Base-by-base conservation (phyloP, 1,140 invertebrate genomes). In the Ridgeia piscesae region DNA sequence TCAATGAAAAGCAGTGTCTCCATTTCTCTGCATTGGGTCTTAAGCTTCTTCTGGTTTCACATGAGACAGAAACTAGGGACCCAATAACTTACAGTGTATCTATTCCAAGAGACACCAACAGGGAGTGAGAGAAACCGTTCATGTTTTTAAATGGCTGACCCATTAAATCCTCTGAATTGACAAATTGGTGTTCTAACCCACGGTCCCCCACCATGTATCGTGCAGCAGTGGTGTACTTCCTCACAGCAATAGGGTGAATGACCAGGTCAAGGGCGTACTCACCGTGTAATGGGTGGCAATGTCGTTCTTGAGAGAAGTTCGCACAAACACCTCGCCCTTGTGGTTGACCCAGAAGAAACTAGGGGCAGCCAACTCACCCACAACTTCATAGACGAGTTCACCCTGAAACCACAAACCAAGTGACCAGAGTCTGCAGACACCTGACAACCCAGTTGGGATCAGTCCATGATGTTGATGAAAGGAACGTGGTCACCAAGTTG, bases 341-440 rank as follows among this genome's bases (percentile, higher is more conserved):
- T 35, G 33, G 35, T 92, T 91, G 27, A 92, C 90, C 58, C 89
- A 91, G 90, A 92, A 92, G 90, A 91, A 92, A 58, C 92, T 92
- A 8, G 92, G 92, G 33, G 92, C 89, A 14, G 92, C 89, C 92
- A 92, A 33, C 33, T 92, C 92, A 91, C 92, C 92, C 31, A 92
- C 90, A 27, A 92, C 92, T 33, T 91, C 34, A 34, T 88, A 92
- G 9, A 91, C 92, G 9, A 92, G 50, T 21, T 33, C 42, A 88
- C 92, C 92, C 92, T 92, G 58, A 91, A 88, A 92, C 1, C 14
- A 89, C 88, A 33, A 88, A 17, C 33, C 48, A 6, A 77, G 58
- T 77, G 9, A 14, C 34, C 34, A 14, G 4, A 90, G 89, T 90
- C n/a, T 17, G 89, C 35, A 42, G 35, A 6, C 34, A 90, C 89